Evolutionary conservation across 2,797 vertebrate genomes (phyloP).

Genomic region (Brotula barbata): DNA sequence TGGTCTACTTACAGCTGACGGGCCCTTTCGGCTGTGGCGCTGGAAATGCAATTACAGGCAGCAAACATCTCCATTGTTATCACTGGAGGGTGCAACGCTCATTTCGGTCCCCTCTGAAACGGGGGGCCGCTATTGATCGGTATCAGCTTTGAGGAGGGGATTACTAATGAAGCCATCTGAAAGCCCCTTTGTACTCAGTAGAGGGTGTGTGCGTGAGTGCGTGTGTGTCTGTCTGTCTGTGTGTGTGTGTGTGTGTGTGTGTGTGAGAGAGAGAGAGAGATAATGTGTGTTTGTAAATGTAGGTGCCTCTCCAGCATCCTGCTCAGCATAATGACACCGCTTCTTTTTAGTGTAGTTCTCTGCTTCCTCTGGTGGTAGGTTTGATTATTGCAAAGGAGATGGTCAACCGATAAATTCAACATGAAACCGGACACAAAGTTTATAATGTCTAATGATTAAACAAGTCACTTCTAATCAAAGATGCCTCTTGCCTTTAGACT

Average conservation of each 20-base stretch:
- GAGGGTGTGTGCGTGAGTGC: slow-evolving; percentile 47
- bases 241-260: slow-evolving; percentile 20
- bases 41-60: slow-evolving; percentile 82
- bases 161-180: slow-evolving; percentile 80
- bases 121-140: slow-evolving; percentile 72
- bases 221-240: slow-evolving; percentile 10
- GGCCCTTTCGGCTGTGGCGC: slow-evolving; percentile 70
- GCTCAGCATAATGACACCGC: slow-evolving; percentile 12
- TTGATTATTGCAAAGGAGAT: slow-evolving; percentile 11
- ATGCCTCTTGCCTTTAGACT: too few species aligned
- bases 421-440: not conserved
- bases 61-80: slow-evolving; percentile 84
- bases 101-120: slow-evolving; percentile 67
- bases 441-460: not conserved
- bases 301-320: slow-evolving; percentile 20
- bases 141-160: slow-evolving; percentile 77
- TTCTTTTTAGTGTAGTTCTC: slow-evolving; percentile 20
- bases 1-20: slow-evolving; percentile 73
- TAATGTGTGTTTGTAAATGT: slow-evolving; percentile 48
- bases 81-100: slow-evolving; percentile 73
- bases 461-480: too few species aligned
- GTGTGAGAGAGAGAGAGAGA: slow-evolving; percentile 20
- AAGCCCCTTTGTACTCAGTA: slow-evolving; percentile 60
- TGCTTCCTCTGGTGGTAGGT: slow-evolving; percentile 61
- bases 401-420: not conserved